Evolutionary conservation across 2,888 invertebrate species (phyloP).

Genomic region (Dasysyrphus albostriatus): DNA sequence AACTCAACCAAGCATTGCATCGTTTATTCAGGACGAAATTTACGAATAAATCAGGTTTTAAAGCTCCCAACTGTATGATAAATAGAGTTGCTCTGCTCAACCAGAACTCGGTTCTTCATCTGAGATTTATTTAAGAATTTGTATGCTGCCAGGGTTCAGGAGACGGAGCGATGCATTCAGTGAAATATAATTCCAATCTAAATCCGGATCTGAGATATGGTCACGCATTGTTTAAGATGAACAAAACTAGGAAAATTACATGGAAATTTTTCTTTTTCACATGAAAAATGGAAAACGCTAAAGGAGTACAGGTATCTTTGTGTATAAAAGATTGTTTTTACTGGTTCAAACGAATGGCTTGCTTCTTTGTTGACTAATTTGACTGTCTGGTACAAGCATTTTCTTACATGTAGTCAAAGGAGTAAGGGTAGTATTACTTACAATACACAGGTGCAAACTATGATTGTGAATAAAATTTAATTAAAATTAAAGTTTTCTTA

Average conservation of each 20-base stretch:
- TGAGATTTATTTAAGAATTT: conserved; percentile 25
- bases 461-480: no score
- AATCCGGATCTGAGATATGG: not conserved
- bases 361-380: no score
- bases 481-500: no score
- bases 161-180: conserved; percentile 10
- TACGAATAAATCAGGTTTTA: conserved; percentile 31
- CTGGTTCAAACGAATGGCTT: no score
- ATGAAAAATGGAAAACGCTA: no score
- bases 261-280: no score
- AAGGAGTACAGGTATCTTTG: no score
- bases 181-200: not conserved
- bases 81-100: conserved; percentile 15
- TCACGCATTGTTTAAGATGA: conserved; percentile 8
- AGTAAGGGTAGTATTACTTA: no score
- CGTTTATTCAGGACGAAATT: conserved; percentile 25
- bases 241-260: not conserved
- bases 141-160: not conserved
- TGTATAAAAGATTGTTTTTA: no score
- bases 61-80: conserved; percentile 9
- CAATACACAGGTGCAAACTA: no score
- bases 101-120: not conserved
- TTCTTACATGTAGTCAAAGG: no score
- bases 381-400: no score
- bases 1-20: conserved; percentile 25